phyloP scores from a whole-genome alignment of 1,140 invertebrate genomes.

The Mylabris phalerata region DNA sequence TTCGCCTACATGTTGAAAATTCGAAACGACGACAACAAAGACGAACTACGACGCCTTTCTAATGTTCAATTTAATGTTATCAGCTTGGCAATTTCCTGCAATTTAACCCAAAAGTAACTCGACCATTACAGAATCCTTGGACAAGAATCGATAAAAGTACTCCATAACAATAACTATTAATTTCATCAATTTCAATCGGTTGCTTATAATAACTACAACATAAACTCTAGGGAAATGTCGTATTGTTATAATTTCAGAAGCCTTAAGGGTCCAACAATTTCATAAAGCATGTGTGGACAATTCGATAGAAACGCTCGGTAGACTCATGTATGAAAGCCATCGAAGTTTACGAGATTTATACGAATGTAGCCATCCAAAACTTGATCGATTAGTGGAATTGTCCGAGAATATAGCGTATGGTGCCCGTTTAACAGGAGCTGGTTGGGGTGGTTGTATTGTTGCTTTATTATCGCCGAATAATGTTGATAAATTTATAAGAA shows the following conservation, averaged over 20 bases:
- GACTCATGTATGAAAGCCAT: slow-evolving; percentile 87
- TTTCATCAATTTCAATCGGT: too few relatives aligned
- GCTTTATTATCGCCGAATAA: slow-evolving; percentile 65
- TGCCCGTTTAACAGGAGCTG: slow-evolving; percentile 88
- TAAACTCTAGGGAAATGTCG: too few relatives aligned
- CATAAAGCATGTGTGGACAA: slow-evolving; percentile 55
- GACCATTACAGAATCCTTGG: too few relatives aligned
- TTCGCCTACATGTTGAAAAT: too few relatives aligned
- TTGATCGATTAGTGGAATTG: slow-evolving; percentile 76
- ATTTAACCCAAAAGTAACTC: too few relatives aligned
- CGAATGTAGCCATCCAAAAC: slow-evolving; percentile 86
- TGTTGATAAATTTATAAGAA: slow-evolving; percentile 61
- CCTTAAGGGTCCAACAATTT: slow-evolving; percentile 71
- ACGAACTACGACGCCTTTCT: too few relatives aligned
- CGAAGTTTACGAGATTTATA: slow-evolving; percentile 77
- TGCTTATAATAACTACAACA: too few relatives aligned
- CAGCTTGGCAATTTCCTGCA: too few relatives aligned
- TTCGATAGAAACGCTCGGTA: slow-evolving; percentile 59
- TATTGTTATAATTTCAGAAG: slow-evolving; percentile 53
- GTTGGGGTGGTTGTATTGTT: slow-evolving; percentile 95
- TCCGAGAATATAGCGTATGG: slow-evolving; percentile 70
- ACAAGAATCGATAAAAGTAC: too few relatives aligned
- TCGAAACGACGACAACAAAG: too few relatives aligned
- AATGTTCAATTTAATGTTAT: too few relatives aligned
- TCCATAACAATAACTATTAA: too few relatives aligned